Conservation (phyloP, 2,888 invertebrate species). For the Drosophila melanocephala region DNA sequence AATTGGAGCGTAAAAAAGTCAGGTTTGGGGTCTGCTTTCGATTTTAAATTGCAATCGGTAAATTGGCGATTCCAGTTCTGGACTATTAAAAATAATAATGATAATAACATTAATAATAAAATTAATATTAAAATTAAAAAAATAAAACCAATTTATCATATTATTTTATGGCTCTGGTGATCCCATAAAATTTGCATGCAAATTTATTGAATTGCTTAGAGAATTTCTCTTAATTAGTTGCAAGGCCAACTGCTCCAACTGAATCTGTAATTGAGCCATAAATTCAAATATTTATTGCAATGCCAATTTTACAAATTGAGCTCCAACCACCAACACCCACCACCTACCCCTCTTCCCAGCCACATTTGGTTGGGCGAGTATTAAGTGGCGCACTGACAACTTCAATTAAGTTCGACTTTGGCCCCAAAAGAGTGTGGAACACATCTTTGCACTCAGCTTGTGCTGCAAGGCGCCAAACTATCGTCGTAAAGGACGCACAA, state of each 20-base stretch:
- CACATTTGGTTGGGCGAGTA: constrained; percentile 7
- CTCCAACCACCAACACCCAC: background rate
- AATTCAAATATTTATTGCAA: constrained; percentile 69
- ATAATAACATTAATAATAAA: background rate
- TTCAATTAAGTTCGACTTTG: constrained; percentile 61
- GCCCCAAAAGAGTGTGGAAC: constrained; percentile 40
- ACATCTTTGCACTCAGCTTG: constrained; percentile 63
- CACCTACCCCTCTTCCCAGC: background rate
- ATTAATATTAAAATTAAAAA: background rate
- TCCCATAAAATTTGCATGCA: background rate
- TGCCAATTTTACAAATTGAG: constrained; percentile 54
- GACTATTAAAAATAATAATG: background rate
- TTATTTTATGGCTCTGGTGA: background rate
- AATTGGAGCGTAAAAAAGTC: background rate
- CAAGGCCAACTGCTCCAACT: constrained; percentile 1
- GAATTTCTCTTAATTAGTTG: constrained; percentile 49
- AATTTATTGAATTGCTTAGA: constrained; percentile 50
- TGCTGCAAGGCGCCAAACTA: constrained; percentile 34
- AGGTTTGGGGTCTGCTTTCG: background rate
- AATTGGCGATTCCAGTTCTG: background rate
- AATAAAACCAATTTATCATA: background rate
- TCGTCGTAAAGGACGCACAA: constrained; percentile 36
- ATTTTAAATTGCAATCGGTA: background rate
- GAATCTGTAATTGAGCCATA: constrained; percentile 61
- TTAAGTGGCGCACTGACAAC: constrained; percentile 38